These are phyloP conservation scores for Synodontis membranacea DNA, from an alignment of 2,113 vertebrate genomes.

Conservation along the genomic window DNA sequence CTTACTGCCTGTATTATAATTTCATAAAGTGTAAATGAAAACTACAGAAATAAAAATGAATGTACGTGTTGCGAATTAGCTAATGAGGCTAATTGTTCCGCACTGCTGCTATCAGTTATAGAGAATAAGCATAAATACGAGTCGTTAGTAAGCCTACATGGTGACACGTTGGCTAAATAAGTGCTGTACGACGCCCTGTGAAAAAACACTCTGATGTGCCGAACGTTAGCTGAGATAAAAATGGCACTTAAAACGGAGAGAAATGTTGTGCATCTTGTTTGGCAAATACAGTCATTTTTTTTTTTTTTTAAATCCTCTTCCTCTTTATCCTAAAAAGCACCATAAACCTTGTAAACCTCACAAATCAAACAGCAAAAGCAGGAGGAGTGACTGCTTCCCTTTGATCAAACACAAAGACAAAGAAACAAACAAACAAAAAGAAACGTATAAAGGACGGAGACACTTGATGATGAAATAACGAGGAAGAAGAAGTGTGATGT, in stretches of 20 bases:
- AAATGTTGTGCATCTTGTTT: neutral
- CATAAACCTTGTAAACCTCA: neutral
- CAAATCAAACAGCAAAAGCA: neutral
- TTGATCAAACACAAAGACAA: neutral
- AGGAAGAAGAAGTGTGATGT: neutral
- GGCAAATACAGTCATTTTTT: neutral
- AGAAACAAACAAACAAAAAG: neutral
- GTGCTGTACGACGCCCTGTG: neutral
- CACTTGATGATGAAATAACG: conserved; percentile 12
- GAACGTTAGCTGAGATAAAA: neutral
- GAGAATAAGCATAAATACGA: neutral
- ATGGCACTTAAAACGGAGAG: neutral
- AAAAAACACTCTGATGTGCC: neutral
- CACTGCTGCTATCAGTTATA: neutral
- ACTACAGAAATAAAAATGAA: neutral
- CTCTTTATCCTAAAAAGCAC: neutral
- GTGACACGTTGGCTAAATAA: neutral
- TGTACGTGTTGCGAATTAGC: neutral
- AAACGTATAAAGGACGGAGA: neutral
- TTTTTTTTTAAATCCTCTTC: neutral
- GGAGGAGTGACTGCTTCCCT: neutral
- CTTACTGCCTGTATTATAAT: neutral
- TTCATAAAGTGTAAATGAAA: neutral
- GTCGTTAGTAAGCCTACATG: neutral
- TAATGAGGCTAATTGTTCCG: neutral